These are phyloP conservation scores for Anguilla anguilla DNA, from an alignment of 2,797 vertebrate species.

Conservation along the genomic window DNA sequence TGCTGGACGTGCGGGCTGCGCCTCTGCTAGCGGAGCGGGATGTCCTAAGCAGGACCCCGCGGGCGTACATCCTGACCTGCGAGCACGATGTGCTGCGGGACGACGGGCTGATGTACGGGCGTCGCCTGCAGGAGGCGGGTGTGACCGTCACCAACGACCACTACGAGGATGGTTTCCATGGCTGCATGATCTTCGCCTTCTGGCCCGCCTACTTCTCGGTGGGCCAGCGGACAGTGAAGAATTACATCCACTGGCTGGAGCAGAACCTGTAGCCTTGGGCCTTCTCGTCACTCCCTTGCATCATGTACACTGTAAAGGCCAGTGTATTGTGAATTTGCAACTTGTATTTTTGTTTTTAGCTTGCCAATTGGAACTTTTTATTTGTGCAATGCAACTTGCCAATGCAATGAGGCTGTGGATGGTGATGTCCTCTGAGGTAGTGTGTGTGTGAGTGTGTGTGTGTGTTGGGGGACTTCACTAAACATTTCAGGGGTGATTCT, in stretches of 20 bases:
- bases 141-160: constrained; percentile 87
- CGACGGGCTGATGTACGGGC: constrained; percentile 89
- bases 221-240: constrained; percentile 78
- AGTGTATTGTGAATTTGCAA: background rate
- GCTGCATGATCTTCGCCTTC: constrained; percentile 86
- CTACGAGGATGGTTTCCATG: constrained; percentile 91
- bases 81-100: constrained; percentile 93
- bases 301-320: background rate
- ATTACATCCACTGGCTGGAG: constrained; percentile 87
- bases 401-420: constrained; percentile 27
- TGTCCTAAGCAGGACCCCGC: constrained; percentile 76
- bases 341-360: background rate
- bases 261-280: constrained; percentile 77
- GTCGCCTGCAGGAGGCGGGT: constrained; percentile 79
- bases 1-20: constrained; percentile 81
- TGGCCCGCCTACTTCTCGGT: constrained; percentile 82
- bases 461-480: background rate
- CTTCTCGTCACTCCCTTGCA: constrained; percentile 13
- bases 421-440: background rate
- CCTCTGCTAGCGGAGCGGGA: constrained; percentile 81
- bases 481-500: background rate
- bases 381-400: constrained; percentile 32
- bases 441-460: background rate
- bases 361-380: constrained; percentile 4
- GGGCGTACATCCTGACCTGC: constrained; percentile 90